Base-by-base conservation (phyloP, 2,113 vertebrate genomes). In the Scomber colias region DNA sequence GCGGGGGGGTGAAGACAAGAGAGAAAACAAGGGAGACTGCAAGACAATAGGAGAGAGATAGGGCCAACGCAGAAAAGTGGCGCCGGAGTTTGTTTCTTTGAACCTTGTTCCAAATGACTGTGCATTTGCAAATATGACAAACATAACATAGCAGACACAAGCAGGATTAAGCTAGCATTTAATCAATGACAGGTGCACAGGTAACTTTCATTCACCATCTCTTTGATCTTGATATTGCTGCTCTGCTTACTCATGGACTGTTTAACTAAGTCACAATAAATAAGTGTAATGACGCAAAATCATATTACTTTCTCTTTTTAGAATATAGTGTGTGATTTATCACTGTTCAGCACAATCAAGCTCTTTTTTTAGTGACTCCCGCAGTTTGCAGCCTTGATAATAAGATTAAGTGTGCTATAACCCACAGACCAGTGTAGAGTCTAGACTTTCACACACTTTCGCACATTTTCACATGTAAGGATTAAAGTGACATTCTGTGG, bases 41-140 rank as follows among this genome's bases (percentile, higher is more conserved):
- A 6, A 50, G 30, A 56, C 81, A 78, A 50, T 45, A 48, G 62
- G 16, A 45, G 51, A 65, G 79, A 70, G 81, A 72, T 24, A 55
- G 65, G 76, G 31, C 10, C 3, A 70, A 68, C 21, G 56, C 44
- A 68, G 56, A 74, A 83, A 75, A 53, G 83, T 63, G 77, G 83
- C 77, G 71, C 86, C 56, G 46, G 50, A 8, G 65, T 35, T 21
- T 27, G 53, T 67, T 48, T 44, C 81, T 90, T 90, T 87, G 87
- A 89, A 90, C 66, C 40, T 54, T 40, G 72, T 78, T 78, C 83
- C 82, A 90, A 70, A 85, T 95, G 88, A 90, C 89, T 90, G 70
- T 84, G 72, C 66, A 87, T 81, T 27, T 68, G 85, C 82, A 93
- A 88, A 91, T 76, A 92, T 80, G 24, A 55, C 77, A 74, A 84